Percentiles rank a stretch among this genome's conserved stretches.
These are phyloP conservation scores for Podarcis raffonei DNA, from an alignment of 2,113 vertebrate species.

Conservation along the genomic window DNA sequence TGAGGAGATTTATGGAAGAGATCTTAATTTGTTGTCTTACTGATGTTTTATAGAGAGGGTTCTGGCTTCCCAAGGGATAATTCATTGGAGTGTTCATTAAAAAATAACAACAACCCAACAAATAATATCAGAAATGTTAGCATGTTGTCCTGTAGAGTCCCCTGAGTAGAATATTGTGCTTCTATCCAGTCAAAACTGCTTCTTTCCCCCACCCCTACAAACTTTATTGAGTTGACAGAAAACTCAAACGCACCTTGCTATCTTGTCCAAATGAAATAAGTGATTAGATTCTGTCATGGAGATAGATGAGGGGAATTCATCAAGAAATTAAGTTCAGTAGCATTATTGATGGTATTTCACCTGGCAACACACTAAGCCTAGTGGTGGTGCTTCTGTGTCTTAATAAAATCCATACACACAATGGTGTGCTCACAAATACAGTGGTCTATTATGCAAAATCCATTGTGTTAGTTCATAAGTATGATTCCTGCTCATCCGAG, in stretches of 20 bases:
- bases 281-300: constrained; percentile 41
- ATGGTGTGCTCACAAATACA: neutral
- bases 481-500: neutral
- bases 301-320: constrained; percentile 63
- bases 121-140: constrained; percentile 55
- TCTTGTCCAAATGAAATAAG: constrained; percentile 55
- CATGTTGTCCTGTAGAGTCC: constrained; percentile 39
- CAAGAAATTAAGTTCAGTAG: constrained; percentile 41
- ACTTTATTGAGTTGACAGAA: constrained; percentile 46
- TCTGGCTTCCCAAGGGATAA: constrained; percentile 26
- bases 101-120: constrained; percentile 17
- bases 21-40: constrained; percentile 60
- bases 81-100: constrained; percentile 74
- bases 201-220: neutral
- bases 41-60: constrained; percentile 32
- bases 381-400: neutral
- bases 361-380: neutral
- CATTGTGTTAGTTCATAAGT: neutral
- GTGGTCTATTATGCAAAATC: neutral
- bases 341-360: constrained; percentile 27
- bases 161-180: constrained; percentile 1
- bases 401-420: neutral
- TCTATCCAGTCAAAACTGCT: constrained; percentile 45
- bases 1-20: constrained; percentile 55
- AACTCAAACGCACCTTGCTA: constrained; percentile 37